These are phyloP conservation scores for Raja brachyura DNA, from an alignment of 2,113 vertebrate genomes.

Conservation along the genomic window DNA sequence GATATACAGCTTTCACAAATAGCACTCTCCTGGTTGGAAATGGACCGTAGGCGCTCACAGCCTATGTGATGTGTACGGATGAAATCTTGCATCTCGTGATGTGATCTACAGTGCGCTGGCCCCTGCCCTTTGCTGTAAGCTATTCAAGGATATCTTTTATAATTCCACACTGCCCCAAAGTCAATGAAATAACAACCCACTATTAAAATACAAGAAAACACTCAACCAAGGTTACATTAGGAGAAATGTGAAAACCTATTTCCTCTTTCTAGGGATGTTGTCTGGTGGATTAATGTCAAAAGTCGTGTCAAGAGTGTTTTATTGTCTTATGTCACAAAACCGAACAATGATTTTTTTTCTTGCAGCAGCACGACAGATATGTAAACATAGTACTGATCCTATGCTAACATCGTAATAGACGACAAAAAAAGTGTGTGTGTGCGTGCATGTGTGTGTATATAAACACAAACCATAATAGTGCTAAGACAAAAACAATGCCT, in stretches of 20 bases:
- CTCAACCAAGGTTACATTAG: neutral
- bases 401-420: no score
- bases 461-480: no score
- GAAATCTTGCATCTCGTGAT: neutral
- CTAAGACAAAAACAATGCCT: no score
- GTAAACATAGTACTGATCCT: no score
- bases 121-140: neutral
- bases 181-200: neutral
- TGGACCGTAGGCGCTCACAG: neutral
- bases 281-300: neutral
- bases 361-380: no score
- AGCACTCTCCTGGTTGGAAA: neutral
- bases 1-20: neutral
- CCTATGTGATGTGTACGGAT: neutral
- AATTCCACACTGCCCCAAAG: neutral
- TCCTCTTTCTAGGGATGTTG: neutral
- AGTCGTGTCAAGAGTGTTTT: no score
- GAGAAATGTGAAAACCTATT: neutral
- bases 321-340: no score
- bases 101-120: neutral
- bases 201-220: neutral
- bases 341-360: no score
- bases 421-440: no score
- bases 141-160: neutral
- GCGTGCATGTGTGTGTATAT: no score